A percentile compares a stretch with the other conserved stretches of the same genome.
Conservation (phyloP, 2,888 invertebrate genomes). For the Phrixothrix hirtus region DNA sequence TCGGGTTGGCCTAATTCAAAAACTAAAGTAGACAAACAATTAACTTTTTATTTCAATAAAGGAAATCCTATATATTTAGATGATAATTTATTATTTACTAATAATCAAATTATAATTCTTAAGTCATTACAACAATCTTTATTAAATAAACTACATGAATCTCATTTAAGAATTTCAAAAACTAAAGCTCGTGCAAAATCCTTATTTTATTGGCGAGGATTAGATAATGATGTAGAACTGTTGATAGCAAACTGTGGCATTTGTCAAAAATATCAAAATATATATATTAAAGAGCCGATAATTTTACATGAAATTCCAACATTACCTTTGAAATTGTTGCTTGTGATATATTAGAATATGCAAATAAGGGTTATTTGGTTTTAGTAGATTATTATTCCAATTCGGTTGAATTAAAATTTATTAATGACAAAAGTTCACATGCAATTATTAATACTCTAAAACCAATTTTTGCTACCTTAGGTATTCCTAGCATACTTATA, state of each 20-base stretch:
- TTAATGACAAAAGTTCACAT: background rate
- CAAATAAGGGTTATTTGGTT: too few relatives aligned
- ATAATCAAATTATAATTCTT: background rate
- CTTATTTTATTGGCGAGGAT: too few relatives aligned
- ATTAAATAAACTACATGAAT: background rate
- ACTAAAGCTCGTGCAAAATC: too few relatives aligned
- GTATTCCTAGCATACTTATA: background rate
- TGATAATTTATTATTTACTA: background rate
- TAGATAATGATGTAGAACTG: too few relatives aligned
- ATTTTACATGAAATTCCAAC: too few relatives aligned
- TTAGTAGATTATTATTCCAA: conserved; percentile 10
- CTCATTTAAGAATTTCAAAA: background rate
- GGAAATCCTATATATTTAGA: background rate
- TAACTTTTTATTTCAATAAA: background rate
- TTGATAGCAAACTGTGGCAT: background rate
- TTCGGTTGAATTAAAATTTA: conserved; percentile 3
- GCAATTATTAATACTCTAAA: background rate
- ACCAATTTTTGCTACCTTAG: conserved; percentile 1
- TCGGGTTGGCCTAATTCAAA: background rate
- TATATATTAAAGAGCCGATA: too few relatives aligned
- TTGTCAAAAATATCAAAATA: conserved; percentile 4
- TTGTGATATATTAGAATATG: too few relatives aligned
- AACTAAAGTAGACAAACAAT: too few relatives aligned
- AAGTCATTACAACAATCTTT: background rate
- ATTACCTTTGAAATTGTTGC: too few relatives aligned